phyloP scores from a whole-genome alignment of 2,797 vertebrate genomes.

The Vespertilio murinus region DNA sequence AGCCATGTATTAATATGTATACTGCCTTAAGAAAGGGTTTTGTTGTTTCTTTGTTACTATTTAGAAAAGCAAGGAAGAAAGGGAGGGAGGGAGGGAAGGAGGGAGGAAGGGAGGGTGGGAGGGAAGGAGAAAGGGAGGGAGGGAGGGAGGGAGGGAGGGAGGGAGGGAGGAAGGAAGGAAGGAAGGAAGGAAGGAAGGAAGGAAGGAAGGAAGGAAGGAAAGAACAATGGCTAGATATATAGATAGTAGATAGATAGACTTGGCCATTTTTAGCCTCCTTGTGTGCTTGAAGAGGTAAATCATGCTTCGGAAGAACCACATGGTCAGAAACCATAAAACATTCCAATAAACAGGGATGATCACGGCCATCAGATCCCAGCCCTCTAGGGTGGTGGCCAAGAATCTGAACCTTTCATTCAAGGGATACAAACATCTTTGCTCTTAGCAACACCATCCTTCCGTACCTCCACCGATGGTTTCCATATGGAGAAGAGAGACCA shows the following conservation, averaged over 20 bases:
- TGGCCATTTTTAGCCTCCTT: background rate
- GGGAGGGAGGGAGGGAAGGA: no score
- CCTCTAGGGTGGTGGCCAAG: background rate
- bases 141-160: no score
- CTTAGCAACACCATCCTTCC: background rate
- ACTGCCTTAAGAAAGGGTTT: background rate
- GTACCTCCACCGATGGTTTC: background rate
- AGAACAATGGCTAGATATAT: no score
- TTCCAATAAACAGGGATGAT: background rate
- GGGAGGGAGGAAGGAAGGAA: no score
- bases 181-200: no score
- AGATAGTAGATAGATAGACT: background rate
- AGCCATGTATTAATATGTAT: background rate
- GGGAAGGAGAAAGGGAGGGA: no score
- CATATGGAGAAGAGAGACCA: background rate
- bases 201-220: no score
- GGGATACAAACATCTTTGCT: background rate
- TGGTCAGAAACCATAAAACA: slow-evolving; percentile 1
- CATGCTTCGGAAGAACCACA: background rate
- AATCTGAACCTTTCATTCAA: background rate
- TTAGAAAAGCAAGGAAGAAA: background rate
- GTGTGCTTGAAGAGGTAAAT: background rate
- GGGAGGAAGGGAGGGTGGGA: no score
- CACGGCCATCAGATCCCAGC: background rate
- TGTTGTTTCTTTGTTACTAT: background rate